Evolutionary conservation across 2,888 invertebrate species (phyloP).

Genomic region (Ophioninae sp.): DNA sequence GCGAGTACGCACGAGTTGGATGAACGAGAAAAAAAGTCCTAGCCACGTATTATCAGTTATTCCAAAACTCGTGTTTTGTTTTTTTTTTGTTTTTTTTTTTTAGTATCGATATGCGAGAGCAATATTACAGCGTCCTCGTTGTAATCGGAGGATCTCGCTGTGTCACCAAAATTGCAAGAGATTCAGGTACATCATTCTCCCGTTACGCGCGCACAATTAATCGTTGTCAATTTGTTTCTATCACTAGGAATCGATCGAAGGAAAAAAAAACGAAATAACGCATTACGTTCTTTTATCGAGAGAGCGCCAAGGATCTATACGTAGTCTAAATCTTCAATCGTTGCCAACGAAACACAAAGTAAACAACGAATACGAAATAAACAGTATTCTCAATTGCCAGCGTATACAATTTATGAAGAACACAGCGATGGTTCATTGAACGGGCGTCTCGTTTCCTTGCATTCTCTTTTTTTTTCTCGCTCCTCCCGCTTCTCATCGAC

Average conservation of each 20-base stretch:
- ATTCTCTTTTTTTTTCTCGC: conserved; percentile 64
- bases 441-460: conserved; percentile 41
- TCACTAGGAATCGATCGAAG: conserved; percentile 2
- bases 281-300: conserved; percentile 13
- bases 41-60: neutral
- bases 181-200: conserved; percentile 73
- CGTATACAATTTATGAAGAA: conserved; percentile 55
- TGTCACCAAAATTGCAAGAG: conserved; percentile 63
- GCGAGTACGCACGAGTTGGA: conserved; percentile 16
- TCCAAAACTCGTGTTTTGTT: conserved; percentile 5
- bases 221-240: conserved; percentile 58
- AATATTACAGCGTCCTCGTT: conserved; percentile 21
- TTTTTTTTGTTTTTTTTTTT: neutral
- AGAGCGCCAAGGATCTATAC: conserved; percentile 53
- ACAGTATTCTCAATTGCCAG: conserved; percentile 33
- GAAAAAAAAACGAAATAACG: conserved; percentile 12
- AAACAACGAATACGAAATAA: neutral
- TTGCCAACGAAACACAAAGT: conserved; percentile 11
- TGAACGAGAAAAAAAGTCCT: conserved; percentile 28
- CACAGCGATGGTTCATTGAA: conserved; percentile 47
- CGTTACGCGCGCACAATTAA: conserved; percentile 64
- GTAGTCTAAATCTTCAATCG: conserved; percentile 21
- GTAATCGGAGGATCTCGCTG: conserved; percentile 47
- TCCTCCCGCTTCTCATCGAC: conserved; percentile 67
- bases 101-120: conserved; percentile 37